These are phyloP conservation scores for Calidris pugnax DNA, from an alignment of 2,113 vertebrate genomes.

Conservation along the genomic window DNA sequence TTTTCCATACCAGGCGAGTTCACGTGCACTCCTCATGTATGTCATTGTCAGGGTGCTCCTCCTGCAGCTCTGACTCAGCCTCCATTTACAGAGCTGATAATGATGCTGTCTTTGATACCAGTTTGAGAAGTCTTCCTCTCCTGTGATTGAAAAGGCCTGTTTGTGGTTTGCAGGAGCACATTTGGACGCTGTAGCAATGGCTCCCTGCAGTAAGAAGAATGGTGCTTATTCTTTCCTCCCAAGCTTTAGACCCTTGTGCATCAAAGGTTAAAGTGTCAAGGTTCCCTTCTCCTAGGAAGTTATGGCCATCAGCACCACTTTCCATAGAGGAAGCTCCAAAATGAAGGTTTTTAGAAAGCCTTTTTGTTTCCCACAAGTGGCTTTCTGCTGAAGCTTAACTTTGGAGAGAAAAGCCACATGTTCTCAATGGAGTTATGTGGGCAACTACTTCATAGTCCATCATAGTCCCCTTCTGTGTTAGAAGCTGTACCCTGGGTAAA, in stretches of 20 bases:
- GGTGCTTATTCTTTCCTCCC: background rate
- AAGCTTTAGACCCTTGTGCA: background rate
- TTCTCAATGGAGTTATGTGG: background rate
- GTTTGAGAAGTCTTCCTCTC: background rate
- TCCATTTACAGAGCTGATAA: background rate
- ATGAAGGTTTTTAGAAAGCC: background rate
- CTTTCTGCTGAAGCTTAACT: background rate
- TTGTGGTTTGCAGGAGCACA: background rate
- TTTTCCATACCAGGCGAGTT: background rate
- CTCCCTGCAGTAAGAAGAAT: background rate
- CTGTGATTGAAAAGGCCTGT: background rate
- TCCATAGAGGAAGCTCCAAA: background rate
- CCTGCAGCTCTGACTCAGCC: background rate
- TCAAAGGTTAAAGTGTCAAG: background rate
- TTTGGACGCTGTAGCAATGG: background rate
- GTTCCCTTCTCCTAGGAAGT: background rate
- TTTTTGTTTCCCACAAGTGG: background rate
- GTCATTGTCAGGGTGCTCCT: background rate
- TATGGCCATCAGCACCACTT: fast-evolving
- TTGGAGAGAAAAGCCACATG: background rate
- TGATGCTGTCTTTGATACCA: fast-evolving
- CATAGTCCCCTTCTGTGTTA: background rate
- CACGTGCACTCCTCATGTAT: fast-evolving
- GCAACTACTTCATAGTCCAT: background rate
- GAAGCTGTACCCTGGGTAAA: background rate